Conservation (phyloP, 1,140 invertebrate species). For the Drosophila auraria region DNA sequence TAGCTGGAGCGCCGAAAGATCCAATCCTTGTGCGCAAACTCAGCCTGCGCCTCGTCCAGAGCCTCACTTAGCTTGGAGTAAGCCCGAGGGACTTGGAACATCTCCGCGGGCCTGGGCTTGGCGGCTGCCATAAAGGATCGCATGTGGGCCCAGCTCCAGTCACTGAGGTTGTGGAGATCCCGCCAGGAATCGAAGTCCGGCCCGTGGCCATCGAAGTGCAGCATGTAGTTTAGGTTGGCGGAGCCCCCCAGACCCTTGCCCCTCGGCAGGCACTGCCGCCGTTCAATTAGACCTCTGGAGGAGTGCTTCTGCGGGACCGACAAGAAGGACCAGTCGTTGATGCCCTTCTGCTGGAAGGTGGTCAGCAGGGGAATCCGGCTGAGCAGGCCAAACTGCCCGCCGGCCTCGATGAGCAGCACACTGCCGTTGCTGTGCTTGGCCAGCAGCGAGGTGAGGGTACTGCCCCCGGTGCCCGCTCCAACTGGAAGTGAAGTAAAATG, state of each 20-base stretch:
- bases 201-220: slow-evolving; percentile 88
- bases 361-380: slow-evolving; percentile 88
- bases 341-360: slow-evolving; percentile 88
- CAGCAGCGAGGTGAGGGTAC: slow-evolving; percentile 90
- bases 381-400: slow-evolving; percentile 88
- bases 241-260: slow-evolving; percentile 90
- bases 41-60: slow-evolving; percentile 85
- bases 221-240: slow-evolving; percentile 89
- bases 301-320: slow-evolving; percentile 88
- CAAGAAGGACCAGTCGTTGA: slow-evolving; percentile 89
- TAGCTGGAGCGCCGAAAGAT: slow-evolving; percentile 86
- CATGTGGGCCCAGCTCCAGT: slow-evolving; percentile 86
- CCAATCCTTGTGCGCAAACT: slow-evolving; percentile 84
- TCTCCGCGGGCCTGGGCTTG: slow-evolving; percentile 44
- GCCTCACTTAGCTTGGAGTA: slow-evolving; percentile 86
- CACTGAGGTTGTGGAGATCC: slow-evolving; percentile 83
- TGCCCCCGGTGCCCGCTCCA: slow-evolving; percentile 92
- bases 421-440: slow-evolving; percentile 87
- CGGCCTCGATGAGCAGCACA: slow-evolving; percentile 90
- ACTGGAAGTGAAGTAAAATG: slow-evolving; percentile 85
- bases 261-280: slow-evolving; percentile 88
- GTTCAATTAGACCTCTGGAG: slow-evolving; percentile 87
- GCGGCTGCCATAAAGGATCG: slow-evolving; percentile 63
- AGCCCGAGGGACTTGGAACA: slow-evolving; percentile 50
- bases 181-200: slow-evolving; percentile 88